phyloP scores from a whole-genome alignment of 2,797 vertebrate species.

The Rhabdomys pumilio region DNA sequence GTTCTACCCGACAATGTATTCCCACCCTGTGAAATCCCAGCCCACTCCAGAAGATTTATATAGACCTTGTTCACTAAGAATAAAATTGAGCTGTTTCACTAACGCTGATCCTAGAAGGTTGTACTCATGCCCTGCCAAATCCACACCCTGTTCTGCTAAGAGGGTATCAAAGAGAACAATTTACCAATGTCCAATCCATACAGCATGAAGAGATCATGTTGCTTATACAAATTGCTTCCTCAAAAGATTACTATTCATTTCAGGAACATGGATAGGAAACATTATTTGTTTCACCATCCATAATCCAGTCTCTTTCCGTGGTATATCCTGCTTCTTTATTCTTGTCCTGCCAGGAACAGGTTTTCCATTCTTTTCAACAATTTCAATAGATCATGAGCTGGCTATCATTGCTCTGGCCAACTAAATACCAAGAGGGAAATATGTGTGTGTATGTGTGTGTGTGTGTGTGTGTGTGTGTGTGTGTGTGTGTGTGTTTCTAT shows the following conservation, averaged over 20 bases:
- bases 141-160: no score
- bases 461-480: background rate
- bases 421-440: background rate
- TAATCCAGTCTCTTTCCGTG: background rate
- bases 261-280: background rate
- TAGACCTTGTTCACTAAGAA: background rate
- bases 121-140: background rate
- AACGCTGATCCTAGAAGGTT: background rate
- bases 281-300: background rate
- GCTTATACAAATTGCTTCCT: no score
- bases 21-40: background rate
- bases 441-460: background rate
- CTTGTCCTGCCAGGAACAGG: background rate
- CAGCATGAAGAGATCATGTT: background rate
- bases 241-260: background rate
- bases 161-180: background rate
- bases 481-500: background rate
- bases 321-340: background rate
- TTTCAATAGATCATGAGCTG: no score
- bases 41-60: background rate
- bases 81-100: background rate
- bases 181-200: no score
- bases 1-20: background rate
- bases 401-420: background rate
- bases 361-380: no score